phyloP scores from a whole-genome alignment of 2,797 vertebrate species.

The Hylomyscus alleni region DNA sequence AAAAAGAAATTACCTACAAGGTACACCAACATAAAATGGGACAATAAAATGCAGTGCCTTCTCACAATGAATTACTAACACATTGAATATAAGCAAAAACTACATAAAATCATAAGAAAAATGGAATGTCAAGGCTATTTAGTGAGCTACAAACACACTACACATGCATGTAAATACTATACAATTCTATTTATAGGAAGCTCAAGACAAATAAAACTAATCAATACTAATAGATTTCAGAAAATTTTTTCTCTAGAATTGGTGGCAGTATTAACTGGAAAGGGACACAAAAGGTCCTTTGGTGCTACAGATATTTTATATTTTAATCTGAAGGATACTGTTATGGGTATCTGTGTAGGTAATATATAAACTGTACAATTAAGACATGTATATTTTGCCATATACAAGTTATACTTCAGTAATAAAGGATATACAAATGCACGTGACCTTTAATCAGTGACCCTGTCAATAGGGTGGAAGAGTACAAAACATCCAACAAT shows the following conservation, averaged over 20 bases:
- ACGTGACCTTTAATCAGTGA: background rate
- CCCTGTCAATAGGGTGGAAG: background rate
- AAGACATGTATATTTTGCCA: background rate
- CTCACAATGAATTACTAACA: background rate
- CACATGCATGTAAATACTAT: background rate
- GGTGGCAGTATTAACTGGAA: background rate
- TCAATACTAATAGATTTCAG: conserved; percentile 29
- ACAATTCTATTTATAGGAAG: conserved; percentile 25
- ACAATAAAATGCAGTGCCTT: conserved; percentile 16
- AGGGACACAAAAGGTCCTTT: background rate
- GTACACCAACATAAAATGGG: background rate
- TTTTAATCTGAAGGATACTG: conserved; percentile 5
- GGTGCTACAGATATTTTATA: background rate
- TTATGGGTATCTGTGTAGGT: background rate
- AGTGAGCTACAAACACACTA: background rate
- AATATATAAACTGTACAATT: conserved; percentile 23
- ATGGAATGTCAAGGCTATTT: background rate
- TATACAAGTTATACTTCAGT: conserved; percentile 2
- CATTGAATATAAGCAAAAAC: conserved; percentile 47
- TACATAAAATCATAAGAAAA: background rate
- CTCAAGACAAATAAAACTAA: conserved; percentile 49
- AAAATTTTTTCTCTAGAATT: conserved; percentile 20
- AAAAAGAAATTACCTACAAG: conserved; percentile 46
- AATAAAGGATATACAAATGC: background rate
- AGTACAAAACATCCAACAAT: background rate